phyloP scores from a whole-genome alignment of 1,140 invertebrate species.

The Anoplophora glabripennis region DNA sequence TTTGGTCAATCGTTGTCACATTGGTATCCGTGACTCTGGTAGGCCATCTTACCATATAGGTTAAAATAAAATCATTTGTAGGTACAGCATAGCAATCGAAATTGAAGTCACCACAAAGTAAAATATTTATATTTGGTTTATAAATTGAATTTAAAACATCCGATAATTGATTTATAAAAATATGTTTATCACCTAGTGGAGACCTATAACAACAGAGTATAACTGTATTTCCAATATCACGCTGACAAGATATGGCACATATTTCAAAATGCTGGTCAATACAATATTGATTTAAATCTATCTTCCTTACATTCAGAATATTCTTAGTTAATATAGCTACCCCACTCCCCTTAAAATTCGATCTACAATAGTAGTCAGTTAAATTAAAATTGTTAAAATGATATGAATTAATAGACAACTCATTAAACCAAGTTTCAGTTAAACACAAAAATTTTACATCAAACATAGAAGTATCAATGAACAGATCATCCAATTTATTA shows the following conservation, averaged over 20 bases:
- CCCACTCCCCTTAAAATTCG: not conserved
- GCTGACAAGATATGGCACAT: not conserved
- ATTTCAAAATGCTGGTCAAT: constrained; percentile 2
- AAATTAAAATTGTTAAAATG: not conserved
- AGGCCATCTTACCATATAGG: too few species aligned
- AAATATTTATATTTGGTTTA: not conserved
- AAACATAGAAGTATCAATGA: not conserved
- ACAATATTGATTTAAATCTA: not conserved
- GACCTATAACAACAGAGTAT: not conserved
- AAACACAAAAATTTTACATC: not conserved
- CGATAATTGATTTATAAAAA: not conserved
- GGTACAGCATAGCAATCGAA: not conserved
- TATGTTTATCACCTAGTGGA: not conserved
- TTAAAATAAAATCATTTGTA: too few species aligned
- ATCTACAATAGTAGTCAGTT: not conserved
- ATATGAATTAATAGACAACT: not conserved
- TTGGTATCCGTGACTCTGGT: too few species aligned
- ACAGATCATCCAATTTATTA: not conserved
- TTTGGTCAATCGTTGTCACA: too few species aligned
- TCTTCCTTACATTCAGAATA: not conserved
- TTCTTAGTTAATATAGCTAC: not conserved
- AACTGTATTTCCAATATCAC: not conserved
- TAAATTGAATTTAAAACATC: not conserved
- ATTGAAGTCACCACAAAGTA: constrained; percentile 1
- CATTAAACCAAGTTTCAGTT: constrained; percentile 1